phyloP scores from a whole-genome alignment of 1,140 invertebrate genomes.

The Drosophila cardini region DNA sequence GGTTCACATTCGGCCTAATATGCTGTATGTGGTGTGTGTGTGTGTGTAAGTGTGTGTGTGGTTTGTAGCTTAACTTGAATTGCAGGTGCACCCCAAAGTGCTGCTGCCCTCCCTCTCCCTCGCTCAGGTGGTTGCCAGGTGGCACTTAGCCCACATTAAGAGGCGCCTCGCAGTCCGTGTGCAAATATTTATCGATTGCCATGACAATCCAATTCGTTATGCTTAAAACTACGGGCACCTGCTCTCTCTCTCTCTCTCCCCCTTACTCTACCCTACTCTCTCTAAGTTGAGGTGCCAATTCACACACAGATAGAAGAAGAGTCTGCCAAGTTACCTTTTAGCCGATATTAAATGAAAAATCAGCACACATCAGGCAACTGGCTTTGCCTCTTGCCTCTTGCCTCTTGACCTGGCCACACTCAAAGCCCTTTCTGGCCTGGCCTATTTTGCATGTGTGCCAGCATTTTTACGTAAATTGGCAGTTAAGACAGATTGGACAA shows the following conservation, averaged over 20 bases:
- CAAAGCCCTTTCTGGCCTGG: conserved; percentile 25
- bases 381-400: conserved; percentile 19
- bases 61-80: conserved; percentile 24
- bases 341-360: conserved; percentile 68
- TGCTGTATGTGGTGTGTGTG: background rate
- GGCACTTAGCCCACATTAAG: conserved; percentile 74
- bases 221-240: conserved; percentile 70
- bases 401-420: conserved; percentile 2
- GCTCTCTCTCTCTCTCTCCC: background rate
- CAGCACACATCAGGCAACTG: conserved; percentile 49
- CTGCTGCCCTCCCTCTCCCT: background rate
- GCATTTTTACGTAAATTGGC: conserved; percentile 75
- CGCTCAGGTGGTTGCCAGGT: conserved; percentile 6
- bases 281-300: conserved; percentile 24
- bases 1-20: conserved; percentile 23
- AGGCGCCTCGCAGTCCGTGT: conserved; percentile 30
- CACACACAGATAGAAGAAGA: conserved; percentile 1
- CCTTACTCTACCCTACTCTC: background rate
- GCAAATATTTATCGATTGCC: conserved; percentile 74
- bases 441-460: conserved; percentile 55
- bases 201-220: conserved; percentile 76
- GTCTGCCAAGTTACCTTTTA: conserved; percentile 26
- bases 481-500: conserved; percentile 58
- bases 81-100: conserved; percentile 17
- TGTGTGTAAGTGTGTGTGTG: conserved; percentile 19